Base-by-base conservation (phyloP, 1,140 invertebrate genomes). In the Nephila pilipes region DNA sequence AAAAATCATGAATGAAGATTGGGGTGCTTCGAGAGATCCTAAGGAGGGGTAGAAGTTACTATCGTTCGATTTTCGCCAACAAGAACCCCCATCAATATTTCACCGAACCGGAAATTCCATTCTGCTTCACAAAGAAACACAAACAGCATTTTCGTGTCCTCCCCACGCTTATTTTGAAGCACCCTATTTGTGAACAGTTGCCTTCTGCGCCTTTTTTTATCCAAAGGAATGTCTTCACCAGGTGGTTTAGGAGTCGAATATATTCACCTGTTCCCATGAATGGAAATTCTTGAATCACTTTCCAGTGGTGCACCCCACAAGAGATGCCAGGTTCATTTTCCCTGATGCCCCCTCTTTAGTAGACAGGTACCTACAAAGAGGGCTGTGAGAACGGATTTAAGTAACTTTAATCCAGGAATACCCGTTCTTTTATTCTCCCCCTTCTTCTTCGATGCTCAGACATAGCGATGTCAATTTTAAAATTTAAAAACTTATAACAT, bases 1-100 rank as follows among this genome's bases (percentile, higher is more conserved):
- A 75, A 65, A 75, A 75, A 36, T 75, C n/a, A 75, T 75, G 69
- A 75, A 75, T 75, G 69, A 75, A 75, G n/a, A 75, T 18, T 36
- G 69, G 69, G 69, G 69, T 18, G 8, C 29, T 32, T 36, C 29
- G 18, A 36, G 69, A 75, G 36, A 18, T 75, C 14, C 25, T 3
- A 75, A 5, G 69, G 32, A 69, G 69, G 32, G 29, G 69, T 60
- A 29, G 0, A 16, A 36, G 32, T 6, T 32, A 6, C 14, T 75
- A 36, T 75, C 65, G 65, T 25, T 75, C 29, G 65, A 75, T 75
- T 75, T 18, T 18, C 69, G 18, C 69, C 69, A 75, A 18, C 29
- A 32, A 32, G 29, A 32, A 32, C 29, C 69, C 65, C 69, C 29
- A 36, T 36, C 29, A 32, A 36, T 65, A 65, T 65, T 32, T 75